These are phyloP conservation scores for Nyctereutes procyonoides DNA, from an alignment of 2,113 vertebrate species.

Conservation along the genomic window DNA sequence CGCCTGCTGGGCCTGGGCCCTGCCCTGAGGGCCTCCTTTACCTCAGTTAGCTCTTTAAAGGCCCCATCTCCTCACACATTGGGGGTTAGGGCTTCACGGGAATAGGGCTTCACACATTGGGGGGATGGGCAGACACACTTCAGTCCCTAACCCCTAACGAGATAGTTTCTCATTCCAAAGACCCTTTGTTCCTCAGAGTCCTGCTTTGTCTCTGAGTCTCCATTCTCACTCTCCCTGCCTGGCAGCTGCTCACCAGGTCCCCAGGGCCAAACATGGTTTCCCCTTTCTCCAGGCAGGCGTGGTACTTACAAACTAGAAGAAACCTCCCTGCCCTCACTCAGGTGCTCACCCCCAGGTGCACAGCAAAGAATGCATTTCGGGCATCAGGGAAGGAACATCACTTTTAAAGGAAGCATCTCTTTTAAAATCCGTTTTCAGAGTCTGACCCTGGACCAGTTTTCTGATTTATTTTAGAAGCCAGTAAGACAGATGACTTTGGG, in stretches of 20 bases:
- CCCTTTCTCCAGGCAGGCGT: background rate
- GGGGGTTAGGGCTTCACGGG: background rate
- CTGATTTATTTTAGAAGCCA: background rate
- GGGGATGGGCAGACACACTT: background rate
- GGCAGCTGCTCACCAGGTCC: background rate
- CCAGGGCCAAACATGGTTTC: background rate
- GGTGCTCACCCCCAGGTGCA: fast-evolving
- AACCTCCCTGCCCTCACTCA: background rate
- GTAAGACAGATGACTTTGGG: background rate
- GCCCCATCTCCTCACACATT: background rate
- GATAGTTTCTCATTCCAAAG: background rate
- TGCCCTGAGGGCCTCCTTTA: background rate
- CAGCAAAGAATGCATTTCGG: background rate
- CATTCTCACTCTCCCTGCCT: background rate
- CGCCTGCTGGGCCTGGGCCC: background rate
- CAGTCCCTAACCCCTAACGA: background rate
- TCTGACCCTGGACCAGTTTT: background rate
- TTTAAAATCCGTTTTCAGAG: fast-evolving
- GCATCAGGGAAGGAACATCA: background rate
- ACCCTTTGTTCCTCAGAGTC: background rate
- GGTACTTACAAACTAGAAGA: background rate
- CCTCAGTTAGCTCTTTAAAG: background rate
- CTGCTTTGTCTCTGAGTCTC: background rate
- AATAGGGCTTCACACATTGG: background rate
- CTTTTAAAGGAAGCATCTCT: too few species aligned